Percentiles rank a stretch among this genome's conserved stretches.
Evolutionary conservation across 2,797 vertebrate genomes (phyloP).

Genomic region (Acanthopagrus latus): DNA sequence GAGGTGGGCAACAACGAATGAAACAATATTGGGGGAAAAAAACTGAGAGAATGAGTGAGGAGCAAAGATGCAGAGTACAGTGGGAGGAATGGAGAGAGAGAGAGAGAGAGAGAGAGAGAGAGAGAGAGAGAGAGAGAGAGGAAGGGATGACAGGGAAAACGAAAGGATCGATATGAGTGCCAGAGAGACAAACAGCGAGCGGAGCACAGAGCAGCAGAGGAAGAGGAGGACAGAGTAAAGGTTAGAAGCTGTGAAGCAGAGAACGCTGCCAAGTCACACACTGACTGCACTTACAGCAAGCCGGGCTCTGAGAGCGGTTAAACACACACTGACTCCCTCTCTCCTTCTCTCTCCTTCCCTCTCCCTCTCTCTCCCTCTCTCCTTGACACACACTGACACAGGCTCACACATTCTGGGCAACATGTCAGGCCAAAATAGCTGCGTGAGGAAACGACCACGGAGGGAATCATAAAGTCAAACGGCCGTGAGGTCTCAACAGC

Average conservation of each 20-base stretch:
- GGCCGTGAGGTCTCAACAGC: slow-evolving; percentile 66
- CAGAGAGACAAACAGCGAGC: slow-evolving; percentile 48
- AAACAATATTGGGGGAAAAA: slow-evolving; percentile 59
- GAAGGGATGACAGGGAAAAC: slow-evolving; percentile 8
- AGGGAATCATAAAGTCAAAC: slow-evolving; percentile 77
- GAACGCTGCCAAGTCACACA: slow-evolving; percentile 80
- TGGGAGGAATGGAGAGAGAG: slow-evolving; percentile 38
- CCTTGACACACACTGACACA: slow-evolving; percentile 60
- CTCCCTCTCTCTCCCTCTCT: slow-evolving; percentile 26
- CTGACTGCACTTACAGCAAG: slow-evolving; percentile 75
- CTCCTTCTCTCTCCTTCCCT: slow-evolving; percentile 22
- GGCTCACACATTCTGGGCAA: slow-evolving; percentile 73
- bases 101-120: slow-evolving; percentile 9
- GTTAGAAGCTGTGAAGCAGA: slow-evolving; percentile 75
- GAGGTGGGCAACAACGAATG: slow-evolving; percentile 67
- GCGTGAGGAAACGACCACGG: slow-evolving; percentile 73
- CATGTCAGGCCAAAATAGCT: slow-evolving; percentile 74
- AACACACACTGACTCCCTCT: slow-evolving; percentile 51
- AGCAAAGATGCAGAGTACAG: slow-evolving; percentile 58
- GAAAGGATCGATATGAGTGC: slow-evolving; percentile 35
- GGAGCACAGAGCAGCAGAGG: slow-evolving; percentile 38
- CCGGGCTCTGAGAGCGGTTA: slow-evolving; percentile 69
- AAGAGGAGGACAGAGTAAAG: slow-evolving; percentile 64
- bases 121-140: background rate
- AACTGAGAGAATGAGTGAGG: slow-evolving; percentile 44